Evolutionary conservation across 2,113 vertebrate species (phyloP).

Genomic region (Corythaixoides concolor): DNA sequence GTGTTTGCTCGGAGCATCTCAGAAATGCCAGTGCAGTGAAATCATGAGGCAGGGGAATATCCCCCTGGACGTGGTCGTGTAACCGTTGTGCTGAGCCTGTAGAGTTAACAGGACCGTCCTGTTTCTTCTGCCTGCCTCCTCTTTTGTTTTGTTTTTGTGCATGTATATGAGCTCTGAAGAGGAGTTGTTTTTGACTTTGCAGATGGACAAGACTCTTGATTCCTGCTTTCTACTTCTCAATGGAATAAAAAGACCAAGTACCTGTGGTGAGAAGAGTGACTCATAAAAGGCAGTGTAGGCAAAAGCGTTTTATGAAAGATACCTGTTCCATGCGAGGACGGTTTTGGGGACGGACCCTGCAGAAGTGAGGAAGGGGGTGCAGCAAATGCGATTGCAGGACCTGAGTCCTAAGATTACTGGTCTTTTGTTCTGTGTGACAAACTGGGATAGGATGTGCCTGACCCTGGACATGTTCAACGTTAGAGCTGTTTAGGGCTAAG

Average conservation of each 20-base stretch:
- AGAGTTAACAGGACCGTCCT: not conserved
- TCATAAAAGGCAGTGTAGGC: not conserved
- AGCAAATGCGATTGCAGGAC: not conserved
- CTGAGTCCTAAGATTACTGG: not conserved
- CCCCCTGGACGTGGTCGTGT: not conserved
- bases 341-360: not conserved
- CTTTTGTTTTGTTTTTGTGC: not conserved
- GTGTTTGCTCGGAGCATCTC: constrained; percentile 18
- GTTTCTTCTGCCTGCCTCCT: not conserved
- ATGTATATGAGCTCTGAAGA: not conserved
- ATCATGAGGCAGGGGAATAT: not conserved
- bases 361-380: not conserved
- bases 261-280: not conserved
- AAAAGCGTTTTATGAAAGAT: not conserved
- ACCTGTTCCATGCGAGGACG: not conserved
- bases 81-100: not conserved
- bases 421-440: not conserved
- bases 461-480: not conserved
- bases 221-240: not conserved
- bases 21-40: constrained; percentile 1
- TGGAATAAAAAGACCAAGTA: not conserved
- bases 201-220: not conserved
- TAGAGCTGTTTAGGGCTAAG: not conserved
- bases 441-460: not conserved
- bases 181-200: not conserved